These are phyloP conservation scores for Eclectus roratus DNA, from an alignment of 2,113 vertebrate species.

Conservation along the genomic window DNA sequence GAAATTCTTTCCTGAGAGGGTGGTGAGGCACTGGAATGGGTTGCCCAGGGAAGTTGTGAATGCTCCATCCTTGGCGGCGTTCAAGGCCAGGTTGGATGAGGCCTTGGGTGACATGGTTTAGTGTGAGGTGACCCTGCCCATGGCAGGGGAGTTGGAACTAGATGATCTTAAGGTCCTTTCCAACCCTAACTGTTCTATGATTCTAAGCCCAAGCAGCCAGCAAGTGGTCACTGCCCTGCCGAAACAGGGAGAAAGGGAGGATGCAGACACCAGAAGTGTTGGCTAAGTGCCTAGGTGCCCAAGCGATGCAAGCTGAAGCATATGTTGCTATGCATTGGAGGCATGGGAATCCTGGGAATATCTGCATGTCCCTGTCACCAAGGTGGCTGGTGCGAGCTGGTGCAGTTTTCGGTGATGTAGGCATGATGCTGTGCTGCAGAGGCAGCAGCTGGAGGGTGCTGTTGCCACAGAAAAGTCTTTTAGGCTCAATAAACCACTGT, in stretches of 20 bases:
- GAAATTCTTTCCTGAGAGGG: too few species aligned
- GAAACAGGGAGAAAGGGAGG: too few species aligned
- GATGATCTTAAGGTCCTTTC: too few species aligned
- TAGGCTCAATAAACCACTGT: background rate
- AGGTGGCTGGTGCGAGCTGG: background rate
- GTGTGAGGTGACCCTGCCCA: too few species aligned
- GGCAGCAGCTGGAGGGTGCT: constrained; percentile 44
- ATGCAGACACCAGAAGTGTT: background rate
- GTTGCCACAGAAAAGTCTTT: background rate
- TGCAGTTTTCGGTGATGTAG: background rate
- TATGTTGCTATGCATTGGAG: background rate
- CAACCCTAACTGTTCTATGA: too few species aligned
- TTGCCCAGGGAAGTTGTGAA: too few species aligned
- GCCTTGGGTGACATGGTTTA: too few species aligned
- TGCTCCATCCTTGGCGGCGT: too few species aligned
- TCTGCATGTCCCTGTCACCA: fast-evolving
- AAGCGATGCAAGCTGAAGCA: background rate
- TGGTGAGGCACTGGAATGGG: too few species aligned
- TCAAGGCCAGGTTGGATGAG: too few species aligned
- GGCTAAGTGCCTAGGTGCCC: background rate
- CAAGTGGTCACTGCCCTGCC: fast-evolving
- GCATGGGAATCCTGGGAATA: background rate
- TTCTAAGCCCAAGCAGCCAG: too few species aligned
- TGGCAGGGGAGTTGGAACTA: too few species aligned
- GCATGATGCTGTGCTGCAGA: background rate